Evolutionary conservation across 1,140 invertebrate genomes (phyloP), one percentile per base, ranked within the genome.

Genomic region (Zaprionus africanus): DNA sequence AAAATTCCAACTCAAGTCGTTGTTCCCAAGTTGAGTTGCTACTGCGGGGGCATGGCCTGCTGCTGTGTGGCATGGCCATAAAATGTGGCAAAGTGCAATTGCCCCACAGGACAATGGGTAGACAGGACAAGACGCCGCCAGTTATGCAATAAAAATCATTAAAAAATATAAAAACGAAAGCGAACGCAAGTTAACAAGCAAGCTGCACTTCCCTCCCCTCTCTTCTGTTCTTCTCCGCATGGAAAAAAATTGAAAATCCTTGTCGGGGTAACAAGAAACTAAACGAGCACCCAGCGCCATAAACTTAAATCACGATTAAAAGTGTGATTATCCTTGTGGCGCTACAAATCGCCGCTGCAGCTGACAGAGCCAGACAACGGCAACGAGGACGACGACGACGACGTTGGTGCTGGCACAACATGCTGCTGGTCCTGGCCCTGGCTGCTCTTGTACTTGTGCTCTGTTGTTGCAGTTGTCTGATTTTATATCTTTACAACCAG

Each of bases 261-360:
- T 31, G 69, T 76, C 68, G 69, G 53, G 64, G 85, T 77, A 82
- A 85, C 85, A 82, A 88, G 86, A 82, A 90, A 85, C 82, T 82
- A 90, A 88, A 90, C 85, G 85, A 90, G 85, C 86, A 59, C 79
- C 85, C 79, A 90, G 77, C 86, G 77, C 86, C 82, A 91, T 91
- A 91, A 91, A 91, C 90, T 91, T 92, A 92, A 92, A 92, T 92
- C 90, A 92, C 90, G 90, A 92, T 92, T 92, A 92, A 92, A 92
- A 92, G 90, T 92, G 90, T 90, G 90, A 92, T 92, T 92, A 92
- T 92, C 90, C 90, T 92, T 92, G 90, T 91, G 90, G 90, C 90
- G 90, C 85, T 92, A 91, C 90, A 91, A 91, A 91, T 91, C 85
- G 90, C 80, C 81, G 76, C 81, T 78, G 88, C 79, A 82, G 88